Conservation (phyloP, 35 echinoderm and acorn worm genomes). For the Ptychodera flava region DNA sequence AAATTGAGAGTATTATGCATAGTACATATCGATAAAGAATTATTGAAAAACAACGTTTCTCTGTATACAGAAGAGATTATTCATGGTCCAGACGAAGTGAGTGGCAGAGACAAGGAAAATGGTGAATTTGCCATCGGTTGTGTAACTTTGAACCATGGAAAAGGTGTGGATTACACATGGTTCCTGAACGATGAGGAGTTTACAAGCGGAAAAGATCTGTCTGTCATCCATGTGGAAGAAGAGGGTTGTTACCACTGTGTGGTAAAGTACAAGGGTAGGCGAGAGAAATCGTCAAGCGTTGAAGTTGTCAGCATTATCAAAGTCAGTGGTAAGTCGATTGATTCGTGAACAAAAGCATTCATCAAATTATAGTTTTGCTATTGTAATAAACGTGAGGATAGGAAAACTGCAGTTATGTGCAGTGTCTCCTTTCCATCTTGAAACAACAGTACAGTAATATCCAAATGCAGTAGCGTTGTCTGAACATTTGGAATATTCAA, state of each 20-base stretch:
- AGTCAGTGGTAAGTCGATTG: neutral
- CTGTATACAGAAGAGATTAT: neutral
- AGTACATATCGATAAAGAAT: too few relatives aligned
- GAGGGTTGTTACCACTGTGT: neutral
- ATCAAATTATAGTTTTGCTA: too few relatives aligned
- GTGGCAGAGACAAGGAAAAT: neutral
- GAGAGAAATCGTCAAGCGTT: neutral
- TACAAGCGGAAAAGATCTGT: neutral
- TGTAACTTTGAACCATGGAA: neutral
- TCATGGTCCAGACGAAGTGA: neutral
- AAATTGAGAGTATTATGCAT: too few relatives aligned
- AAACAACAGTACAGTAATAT: too few relatives aligned
- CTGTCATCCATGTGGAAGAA: neutral
- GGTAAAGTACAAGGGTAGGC: neutral
- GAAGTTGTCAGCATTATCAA: neutral
- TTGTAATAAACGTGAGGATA: too few relatives aligned
- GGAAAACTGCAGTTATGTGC: too few relatives aligned
- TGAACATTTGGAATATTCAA: too few relatives aligned
- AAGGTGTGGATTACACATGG: neutral
- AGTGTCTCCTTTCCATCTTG: too few relatives aligned
- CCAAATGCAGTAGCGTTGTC: too few relatives aligned
- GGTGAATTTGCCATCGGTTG: neutral
- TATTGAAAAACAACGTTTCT: too few relatives aligned
- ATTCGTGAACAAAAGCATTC: too few relatives aligned
- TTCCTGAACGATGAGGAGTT: neutral